These are phyloP conservation scores for Drosophila recens DNA, from an alignment of 2,888 invertebrate species.

Conservation along the genomic window DNA sequence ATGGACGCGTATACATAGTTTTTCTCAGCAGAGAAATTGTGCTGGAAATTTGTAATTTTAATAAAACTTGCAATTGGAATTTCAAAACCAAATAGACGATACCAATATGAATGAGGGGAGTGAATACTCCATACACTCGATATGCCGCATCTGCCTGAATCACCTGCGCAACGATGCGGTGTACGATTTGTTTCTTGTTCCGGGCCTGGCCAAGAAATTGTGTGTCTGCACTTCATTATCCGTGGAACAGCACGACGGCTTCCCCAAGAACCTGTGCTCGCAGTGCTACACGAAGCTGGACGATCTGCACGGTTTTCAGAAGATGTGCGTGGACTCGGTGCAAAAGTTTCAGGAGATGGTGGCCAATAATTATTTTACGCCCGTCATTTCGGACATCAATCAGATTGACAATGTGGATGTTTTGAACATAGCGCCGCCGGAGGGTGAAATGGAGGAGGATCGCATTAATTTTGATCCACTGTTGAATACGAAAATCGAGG, in stretches of 20 bases:
- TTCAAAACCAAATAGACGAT: not conserved
- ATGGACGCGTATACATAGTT: slow-evolving; percentile 59
- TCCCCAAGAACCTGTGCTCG: slow-evolving; percentile 78
- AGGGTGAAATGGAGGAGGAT: slow-evolving; percentile 72
- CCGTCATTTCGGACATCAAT: slow-evolving; percentile 43
- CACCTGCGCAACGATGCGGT: slow-evolving; percentile 63
- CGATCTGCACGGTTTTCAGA: slow-evolving; percentile 81
- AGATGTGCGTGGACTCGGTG: slow-evolving; percentile 77
- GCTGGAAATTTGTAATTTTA: slow-evolving; percentile 16
- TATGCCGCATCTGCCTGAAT: slow-evolving; percentile 82
- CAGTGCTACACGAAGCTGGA: slow-evolving; percentile 72
- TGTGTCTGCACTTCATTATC: slow-evolving; percentile 80
- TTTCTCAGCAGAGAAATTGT: slow-evolving; percentile 33
- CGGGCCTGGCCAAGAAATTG: slow-evolving; percentile 80
- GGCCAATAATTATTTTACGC: slow-evolving; percentile 50
- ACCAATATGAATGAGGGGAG: slow-evolving; percentile 59
- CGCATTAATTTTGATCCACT: slow-evolving; percentile 57
- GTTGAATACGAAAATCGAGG: slow-evolving; percentile 67
- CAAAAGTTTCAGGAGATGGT: slow-evolving; percentile 78
- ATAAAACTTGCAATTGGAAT: slow-evolving; percentile 10
- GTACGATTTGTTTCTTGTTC: slow-evolving; percentile 75
- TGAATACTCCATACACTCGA: slow-evolving; percentile 69
- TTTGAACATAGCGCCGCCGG: slow-evolving; percentile 40
- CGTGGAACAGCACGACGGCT: slow-evolving; percentile 82
- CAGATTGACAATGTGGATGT: slow-evolving; percentile 64